Percentiles rank a stretch among this genome's conserved stretches.
Conservation (phyloP, 2,888 invertebrate genomes). For the Heteromurus nitidus region DNA sequence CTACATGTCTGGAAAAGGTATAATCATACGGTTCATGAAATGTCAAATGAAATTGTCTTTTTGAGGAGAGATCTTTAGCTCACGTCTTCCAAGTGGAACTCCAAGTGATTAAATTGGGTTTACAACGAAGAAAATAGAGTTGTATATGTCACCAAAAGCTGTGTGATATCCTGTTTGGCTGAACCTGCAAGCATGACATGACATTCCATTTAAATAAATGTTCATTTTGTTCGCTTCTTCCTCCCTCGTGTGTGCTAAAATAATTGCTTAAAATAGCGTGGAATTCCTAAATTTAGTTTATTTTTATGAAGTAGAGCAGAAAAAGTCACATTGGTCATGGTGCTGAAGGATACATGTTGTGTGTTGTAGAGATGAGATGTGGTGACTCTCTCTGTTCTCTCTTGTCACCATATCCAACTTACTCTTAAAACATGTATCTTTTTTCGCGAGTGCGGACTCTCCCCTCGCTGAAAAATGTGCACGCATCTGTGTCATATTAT, state of each 20-base stretch:
- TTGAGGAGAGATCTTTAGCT: too few species aligned
- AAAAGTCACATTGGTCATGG: constrained; percentile 12
- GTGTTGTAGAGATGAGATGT: too few species aligned
- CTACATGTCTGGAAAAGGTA: too few species aligned
- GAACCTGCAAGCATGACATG: too few species aligned
- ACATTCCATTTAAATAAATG: too few species aligned
- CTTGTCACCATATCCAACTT: too few species aligned
- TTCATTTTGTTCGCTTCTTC: too few species aligned
- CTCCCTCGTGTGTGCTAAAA: too few species aligned
- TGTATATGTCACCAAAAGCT: not conserved
- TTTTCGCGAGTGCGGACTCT: too few species aligned
- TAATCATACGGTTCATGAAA: too few species aligned
- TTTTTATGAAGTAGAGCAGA: constrained; percentile 13
- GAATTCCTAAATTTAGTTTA: not conserved
- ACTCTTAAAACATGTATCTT: too few species aligned
- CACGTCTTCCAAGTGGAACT: not conserved
- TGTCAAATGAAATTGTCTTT: too few species aligned
- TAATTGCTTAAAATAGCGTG: constrained; percentile 12
- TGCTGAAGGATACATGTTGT: constrained; percentile 3
- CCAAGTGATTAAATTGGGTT: not conserved
- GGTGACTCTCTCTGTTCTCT: not conserved
- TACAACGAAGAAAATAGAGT: not conserved
- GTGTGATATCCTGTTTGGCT: not conserved
- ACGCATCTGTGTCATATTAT: constrained; percentile 23
- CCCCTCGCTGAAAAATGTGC: not conserved